A percentile compares a stretch with the other conserved stretches of the same genome.
These are phyloP conservation scores for Scaptomyza graminum DNA, from an alignment of 1,140 invertebrate species.

Conservation along the genomic window DNA sequence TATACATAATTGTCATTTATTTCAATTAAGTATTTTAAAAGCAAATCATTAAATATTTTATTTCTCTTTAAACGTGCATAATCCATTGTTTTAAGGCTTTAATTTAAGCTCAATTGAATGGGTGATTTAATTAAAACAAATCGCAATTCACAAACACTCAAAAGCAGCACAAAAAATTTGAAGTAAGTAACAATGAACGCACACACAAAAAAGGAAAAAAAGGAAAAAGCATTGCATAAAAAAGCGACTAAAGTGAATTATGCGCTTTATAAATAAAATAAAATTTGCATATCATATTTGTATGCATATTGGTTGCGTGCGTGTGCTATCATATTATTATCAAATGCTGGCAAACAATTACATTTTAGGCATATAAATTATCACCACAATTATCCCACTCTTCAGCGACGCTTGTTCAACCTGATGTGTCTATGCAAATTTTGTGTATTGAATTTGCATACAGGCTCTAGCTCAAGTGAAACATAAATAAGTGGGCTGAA, in stretches of 20 bases:
- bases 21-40: neutral
- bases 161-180: slow-evolving; percentile 17
- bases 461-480: slow-evolving; percentile 40
- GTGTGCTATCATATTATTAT: slow-evolving; percentile 62
- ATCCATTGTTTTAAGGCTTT: neutral
- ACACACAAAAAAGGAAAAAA: neutral
- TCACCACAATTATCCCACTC: slow-evolving; percentile 19
- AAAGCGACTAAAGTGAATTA: slow-evolving; percentile 33
- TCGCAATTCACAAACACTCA: slow-evolving; percentile 30
- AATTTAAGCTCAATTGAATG: slow-evolving; percentile 12
- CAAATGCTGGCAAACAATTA: slow-evolving; percentile 65
- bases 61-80: neutral
- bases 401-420: slow-evolving; percentile 25
- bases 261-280: slow-evolving; percentile 60
- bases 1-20: no score
- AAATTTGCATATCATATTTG: slow-evolving; percentile 60
- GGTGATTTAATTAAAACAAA: slow-evolving; percentile 50
- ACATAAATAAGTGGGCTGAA: slow-evolving; percentile 30
- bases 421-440: slow-evolving; percentile 66
- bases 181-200: slow-evolving; percentile 13
- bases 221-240: slow-evolving; percentile 15
- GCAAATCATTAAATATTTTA: neutral
- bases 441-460: slow-evolving; percentile 52
- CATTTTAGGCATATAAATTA: slow-evolving; percentile 69
- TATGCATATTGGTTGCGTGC: slow-evolving; percentile 9